Conservation (phyloP, 1,140 invertebrate genomes). For the Zaprionus vittiger region DNA sequence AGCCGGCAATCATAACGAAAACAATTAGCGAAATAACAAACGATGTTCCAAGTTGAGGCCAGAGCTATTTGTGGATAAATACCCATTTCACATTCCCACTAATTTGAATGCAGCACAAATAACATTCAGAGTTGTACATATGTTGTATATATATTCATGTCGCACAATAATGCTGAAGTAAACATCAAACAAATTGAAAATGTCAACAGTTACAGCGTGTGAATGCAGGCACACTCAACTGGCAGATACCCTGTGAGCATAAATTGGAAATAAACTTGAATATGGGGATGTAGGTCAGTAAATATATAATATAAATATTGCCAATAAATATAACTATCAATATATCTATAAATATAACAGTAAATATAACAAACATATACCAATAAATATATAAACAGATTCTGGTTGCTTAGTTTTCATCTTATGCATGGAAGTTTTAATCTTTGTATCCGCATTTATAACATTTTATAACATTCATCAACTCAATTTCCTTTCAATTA, state of each 20-base stretch:
- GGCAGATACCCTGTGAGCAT: neutral
- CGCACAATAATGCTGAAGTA: neutral
- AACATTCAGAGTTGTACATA: neutral
- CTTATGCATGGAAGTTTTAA: too few relatives aligned
- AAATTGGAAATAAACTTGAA: neutral
- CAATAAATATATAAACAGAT: too few relatives aligned
- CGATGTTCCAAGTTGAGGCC: neutral
- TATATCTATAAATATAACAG: too few relatives aligned
- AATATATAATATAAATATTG: too few relatives aligned
- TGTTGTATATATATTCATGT: neutral
- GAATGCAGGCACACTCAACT: neutral
- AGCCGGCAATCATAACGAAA: constrained; percentile 5
- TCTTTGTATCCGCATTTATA: too few relatives aligned
- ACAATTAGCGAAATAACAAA: constrained; percentile 23
- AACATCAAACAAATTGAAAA: constrained; percentile 14
- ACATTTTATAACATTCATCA: too few relatives aligned
- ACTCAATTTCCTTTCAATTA: too few relatives aligned
- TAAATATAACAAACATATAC: too few relatives aligned
- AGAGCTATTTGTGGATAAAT: constrained; percentile 22
- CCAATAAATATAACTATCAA: too few relatives aligned
- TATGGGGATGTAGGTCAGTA: too few relatives aligned
- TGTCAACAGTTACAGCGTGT: constrained; percentile 13
- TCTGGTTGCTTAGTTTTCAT: too few relatives aligned
- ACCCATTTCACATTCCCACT: constrained; percentile 35
- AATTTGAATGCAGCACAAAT: constrained; percentile 32